Evolutionary conservation across 2,797 vertebrate species (phyloP).

Genomic region (Sebastes goodei): DNA sequence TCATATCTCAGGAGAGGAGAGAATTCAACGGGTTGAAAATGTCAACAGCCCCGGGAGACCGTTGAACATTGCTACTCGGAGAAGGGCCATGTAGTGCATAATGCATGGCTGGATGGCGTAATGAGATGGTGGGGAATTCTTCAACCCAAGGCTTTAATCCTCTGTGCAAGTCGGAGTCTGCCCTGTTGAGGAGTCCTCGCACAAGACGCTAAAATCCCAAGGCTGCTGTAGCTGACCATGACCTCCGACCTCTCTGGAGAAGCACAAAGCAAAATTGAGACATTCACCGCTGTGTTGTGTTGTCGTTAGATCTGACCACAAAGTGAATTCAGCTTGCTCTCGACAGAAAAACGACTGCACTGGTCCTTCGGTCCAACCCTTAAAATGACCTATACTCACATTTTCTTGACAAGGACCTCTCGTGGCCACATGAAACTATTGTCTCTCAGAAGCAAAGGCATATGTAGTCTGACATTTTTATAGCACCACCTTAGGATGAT

Average conservation of each 20-base stretch:
- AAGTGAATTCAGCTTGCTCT: not conserved
- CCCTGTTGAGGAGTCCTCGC: not conserved
- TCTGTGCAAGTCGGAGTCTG: not conserved
- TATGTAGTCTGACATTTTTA: not conserved
- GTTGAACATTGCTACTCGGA: constrained; percentile 25
- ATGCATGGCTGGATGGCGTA: constrained; percentile 18
- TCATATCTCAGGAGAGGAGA: constrained; percentile 53
- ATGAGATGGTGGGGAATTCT: constrained; percentile 24
- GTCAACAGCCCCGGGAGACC: constrained; percentile 51
- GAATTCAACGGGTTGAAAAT: constrained; percentile 59
- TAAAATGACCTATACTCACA: not conserved
- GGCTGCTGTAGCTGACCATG: not conserved
- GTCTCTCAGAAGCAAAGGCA: not conserved
- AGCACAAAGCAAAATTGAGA: not conserved
- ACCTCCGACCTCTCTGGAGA: not conserved
- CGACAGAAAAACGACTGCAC: not conserved
- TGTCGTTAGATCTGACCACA: not conserved
- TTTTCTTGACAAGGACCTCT: not conserved
- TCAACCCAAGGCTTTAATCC: constrained; percentile 7
- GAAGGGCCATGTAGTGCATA: constrained; percentile 29
- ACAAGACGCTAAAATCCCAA: constrained; percentile 1
- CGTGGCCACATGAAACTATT: not conserved
- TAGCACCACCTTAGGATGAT: not conserved
- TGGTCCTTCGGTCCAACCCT: not conserved
- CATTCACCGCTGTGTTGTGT: not conserved